Evolutionary conservation across 2,797 vertebrate genomes (phyloP), one percentile per base, ranked within the genome.

Genomic region (Sarcoramphus papa): DNA sequence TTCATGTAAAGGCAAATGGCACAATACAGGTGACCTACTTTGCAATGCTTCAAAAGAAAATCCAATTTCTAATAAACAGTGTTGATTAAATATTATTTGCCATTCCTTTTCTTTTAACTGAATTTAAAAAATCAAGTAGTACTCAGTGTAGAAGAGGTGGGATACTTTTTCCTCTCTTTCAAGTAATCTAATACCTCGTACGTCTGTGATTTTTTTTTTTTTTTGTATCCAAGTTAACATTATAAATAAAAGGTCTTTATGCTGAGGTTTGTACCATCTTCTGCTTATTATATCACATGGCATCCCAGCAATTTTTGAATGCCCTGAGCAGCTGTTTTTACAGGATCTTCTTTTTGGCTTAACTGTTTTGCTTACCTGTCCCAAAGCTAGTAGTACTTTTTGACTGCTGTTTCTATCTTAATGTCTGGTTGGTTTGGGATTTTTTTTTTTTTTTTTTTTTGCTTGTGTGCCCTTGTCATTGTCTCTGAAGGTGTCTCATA

Each of bases 1-100:
- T 78, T 79, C 27, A n/a, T 37, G 41, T 92, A 65, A 86, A 88
- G 93, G 54, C 62, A 88, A 74, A n/a, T 63, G 54, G 10, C 40
- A 62, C 43, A 67, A 9, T 88, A 59, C 20, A 27, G 35, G 35
- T 90, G 88, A 94, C 88, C 91, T 90, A 79, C 85, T 97, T 93
- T 76, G 51, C 24, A 63, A 7, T 79, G 37, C 72, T 93, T 93
- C 65, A 85, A 56, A 94, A 73, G 80, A 78, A 93, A 90, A 92
- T 59, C 35, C 57, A 78, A 31, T 92, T 78, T 90, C 41, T 93
- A 63, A 31, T 92, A 86, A 63, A 47, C 33, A n/a, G 9, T 63
- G 25, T 69, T 86, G 64, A 35, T 77, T 76, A 93, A 85, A 62
- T 73, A 78, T 56, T 89, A 65, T 85, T 92, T 91, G 27, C 43